A percentile compares a stretch with the other conserved stretches of the same genome.
These are phyloP conservation scores for Myopa tessellatipennis DNA, from an alignment of 2,888 invertebrate genomes.

Conservation along the genomic window DNA sequence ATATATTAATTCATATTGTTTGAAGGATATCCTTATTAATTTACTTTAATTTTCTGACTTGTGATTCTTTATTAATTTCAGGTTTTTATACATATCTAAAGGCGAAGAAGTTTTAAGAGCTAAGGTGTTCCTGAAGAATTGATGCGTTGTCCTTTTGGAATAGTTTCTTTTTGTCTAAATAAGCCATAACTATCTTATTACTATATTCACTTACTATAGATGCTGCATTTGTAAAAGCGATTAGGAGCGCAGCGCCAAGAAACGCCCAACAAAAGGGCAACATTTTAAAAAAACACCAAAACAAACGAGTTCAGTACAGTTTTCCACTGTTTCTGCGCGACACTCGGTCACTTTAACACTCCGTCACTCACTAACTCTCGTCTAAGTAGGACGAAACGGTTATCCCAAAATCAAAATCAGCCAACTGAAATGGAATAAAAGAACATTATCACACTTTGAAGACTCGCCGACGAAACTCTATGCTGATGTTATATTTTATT, in stretches of 20 bases:
- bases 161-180: not conserved
- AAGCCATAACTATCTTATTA: not conserved
- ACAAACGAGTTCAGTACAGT: slow-evolving; percentile 13
- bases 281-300: slow-evolving; percentile 53
- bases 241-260: slow-evolving; percentile 56
- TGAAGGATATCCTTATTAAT: no score
- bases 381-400: slow-evolving; percentile 50
- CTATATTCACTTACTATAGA: slow-evolving; percentile 58
- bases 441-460: slow-evolving; percentile 7
- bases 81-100: no score
- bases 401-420: slow-evolving; percentile 49
- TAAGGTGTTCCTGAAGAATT: not conserved
- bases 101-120: no score
- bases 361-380: slow-evolving; percentile 42
- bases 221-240: slow-evolving; percentile 60
- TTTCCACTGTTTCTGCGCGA: slow-evolving; percentile 36
- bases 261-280: slow-evolving; percentile 64
- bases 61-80: not conserved
- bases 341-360: slow-evolving; percentile 1
- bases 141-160: not conserved
- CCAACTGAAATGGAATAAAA: slow-evolving; percentile 58
- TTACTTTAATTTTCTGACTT: not conserved
- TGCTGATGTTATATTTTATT: no score
- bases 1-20: no score
- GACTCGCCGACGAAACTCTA: no score